phyloP scores from a whole-genome alignment of 2,113 vertebrate genomes.

The Lonchura striata region DNA sequence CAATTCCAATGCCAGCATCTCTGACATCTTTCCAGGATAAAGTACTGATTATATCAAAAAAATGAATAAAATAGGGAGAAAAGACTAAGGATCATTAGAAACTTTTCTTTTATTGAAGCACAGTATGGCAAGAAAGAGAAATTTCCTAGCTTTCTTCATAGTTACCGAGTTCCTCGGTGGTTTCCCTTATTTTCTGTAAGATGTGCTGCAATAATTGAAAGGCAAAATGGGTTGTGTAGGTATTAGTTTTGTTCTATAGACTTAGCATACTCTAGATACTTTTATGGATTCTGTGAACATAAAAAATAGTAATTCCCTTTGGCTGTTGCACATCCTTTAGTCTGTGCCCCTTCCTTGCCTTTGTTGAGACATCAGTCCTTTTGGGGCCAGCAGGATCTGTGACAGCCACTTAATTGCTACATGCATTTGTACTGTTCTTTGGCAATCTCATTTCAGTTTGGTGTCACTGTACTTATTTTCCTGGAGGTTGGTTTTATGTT shows the following conservation, averaged over 20 bases:
- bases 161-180: not conserved
- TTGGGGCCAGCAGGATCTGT: constrained; percentile 7
- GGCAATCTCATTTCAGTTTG: constrained; percentile 64
- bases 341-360: not conserved
- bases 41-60: not conserved
- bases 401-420: constrained; percentile 78
- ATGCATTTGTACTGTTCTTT: constrained; percentile 48
- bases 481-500: constrained; percentile 49
- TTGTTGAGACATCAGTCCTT: not conserved
- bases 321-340: not conserved
- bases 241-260: not conserved
- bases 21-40: not conserved
- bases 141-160: not conserved
- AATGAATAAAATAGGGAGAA: not conserved
- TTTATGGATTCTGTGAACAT: not conserved
- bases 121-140: not conserved
- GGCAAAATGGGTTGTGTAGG: not conserved
- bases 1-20: not conserved
- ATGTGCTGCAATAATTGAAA: not conserved
- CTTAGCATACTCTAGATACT: not conserved
- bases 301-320: not conserved
- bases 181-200: not conserved
- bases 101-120: not conserved
- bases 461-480: constrained; percentile 50
- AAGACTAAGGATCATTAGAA: not conserved